Base-by-base conservation (phyloP, 2,888 invertebrate species). In the Drosophila fulvimacula region DNA sequence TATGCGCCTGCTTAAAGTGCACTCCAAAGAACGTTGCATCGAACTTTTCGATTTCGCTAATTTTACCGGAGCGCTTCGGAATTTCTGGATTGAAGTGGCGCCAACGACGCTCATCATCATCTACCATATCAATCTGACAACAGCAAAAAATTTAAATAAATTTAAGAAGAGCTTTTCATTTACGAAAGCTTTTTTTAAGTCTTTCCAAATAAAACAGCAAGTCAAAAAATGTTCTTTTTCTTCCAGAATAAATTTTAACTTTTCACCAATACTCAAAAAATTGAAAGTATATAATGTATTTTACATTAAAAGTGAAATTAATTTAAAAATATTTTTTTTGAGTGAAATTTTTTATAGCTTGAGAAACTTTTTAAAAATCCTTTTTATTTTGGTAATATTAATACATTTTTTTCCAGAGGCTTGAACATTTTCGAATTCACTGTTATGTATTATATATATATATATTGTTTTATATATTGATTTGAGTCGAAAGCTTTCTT, bases 71-170 rank as follows among this genome's bases (percentile, higher is more conserved):
- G 11, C 96, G 93, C 78, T 94, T 94, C 0, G 96, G 96, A 73
- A 96, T 95, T 88, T 96, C 96, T 0, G 95, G 95, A 85, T 95
- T 95, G n/a, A 94, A 93, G 32, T 94, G 93, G 65, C 94, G 94
- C 97, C 97, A 98, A 76, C 97, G 94, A 42, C 95, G 94, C 73
- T 95, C 95, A 87, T 96, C 96, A 27, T 95, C 96, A 58, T 97
- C 96, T 65, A 98, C 95, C 93, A 98, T 95, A 89, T 98, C 97
- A 77, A 96, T 94, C 93, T 96, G 30, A 53, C 5, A 19, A 19
- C 13, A 32, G 6, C 7, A 51, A 15, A 19, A 5, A 51, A 15
- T 15, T 1, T 9, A 13, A 21, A 9, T 21, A 7, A 9, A 7
- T 49, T 24, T 24, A 24, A 24, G 7, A 6, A 24, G 6, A 27